phyloP scores from a whole-genome alignment of 1,140 invertebrate species.

The Orchestia grillus region DNA sequence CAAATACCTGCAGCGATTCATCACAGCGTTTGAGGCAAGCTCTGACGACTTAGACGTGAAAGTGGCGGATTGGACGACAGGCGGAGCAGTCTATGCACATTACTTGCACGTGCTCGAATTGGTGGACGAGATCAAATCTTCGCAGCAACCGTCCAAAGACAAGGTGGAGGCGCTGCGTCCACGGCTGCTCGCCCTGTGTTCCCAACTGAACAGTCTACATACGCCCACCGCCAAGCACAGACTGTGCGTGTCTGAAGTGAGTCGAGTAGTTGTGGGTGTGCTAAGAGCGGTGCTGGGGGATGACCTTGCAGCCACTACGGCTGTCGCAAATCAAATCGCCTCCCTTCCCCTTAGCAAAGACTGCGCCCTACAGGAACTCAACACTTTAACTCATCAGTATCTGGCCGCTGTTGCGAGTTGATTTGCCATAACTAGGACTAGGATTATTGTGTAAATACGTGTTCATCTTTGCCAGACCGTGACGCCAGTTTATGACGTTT shows the following conservation, averaged over 20 bases:
- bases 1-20: constrained; percentile 73
- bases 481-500: background rate
- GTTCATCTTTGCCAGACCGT: background rate
- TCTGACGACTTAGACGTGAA: constrained; percentile 32
- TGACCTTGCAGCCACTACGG: constrained; percentile 70
- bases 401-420: constrained; percentile 61
- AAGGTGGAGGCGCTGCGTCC: constrained; percentile 77
- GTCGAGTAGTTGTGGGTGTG: constrained; percentile 75
- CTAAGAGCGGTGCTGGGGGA: constrained; percentile 71
- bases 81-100: constrained; percentile 72
- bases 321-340: constrained; percentile 74
- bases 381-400: constrained; percentile 63
- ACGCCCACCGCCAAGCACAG: constrained; percentile 78
- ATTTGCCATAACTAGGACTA: background rate
- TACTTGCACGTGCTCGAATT: constrained; percentile 71
- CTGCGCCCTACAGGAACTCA: constrained; percentile 77
- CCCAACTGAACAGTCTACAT: constrained; percentile 76
- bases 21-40: constrained; percentile 58
- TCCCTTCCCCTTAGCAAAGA: constrained; percentile 78
- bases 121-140: constrained; percentile 74
- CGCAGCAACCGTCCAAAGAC: constrained; percentile 73
- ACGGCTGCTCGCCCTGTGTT: constrained; percentile 77
- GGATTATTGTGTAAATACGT: background rate
- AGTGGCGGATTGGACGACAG: constrained; percentile 72
- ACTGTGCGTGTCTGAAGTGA: constrained; percentile 79